Percentiles rank a stretch among this genome's conserved stretches.
Evolutionary conservation across 2,797 vertebrate species (phyloP).

Genomic region (Phrynocephalus vlangalii): DNA sequence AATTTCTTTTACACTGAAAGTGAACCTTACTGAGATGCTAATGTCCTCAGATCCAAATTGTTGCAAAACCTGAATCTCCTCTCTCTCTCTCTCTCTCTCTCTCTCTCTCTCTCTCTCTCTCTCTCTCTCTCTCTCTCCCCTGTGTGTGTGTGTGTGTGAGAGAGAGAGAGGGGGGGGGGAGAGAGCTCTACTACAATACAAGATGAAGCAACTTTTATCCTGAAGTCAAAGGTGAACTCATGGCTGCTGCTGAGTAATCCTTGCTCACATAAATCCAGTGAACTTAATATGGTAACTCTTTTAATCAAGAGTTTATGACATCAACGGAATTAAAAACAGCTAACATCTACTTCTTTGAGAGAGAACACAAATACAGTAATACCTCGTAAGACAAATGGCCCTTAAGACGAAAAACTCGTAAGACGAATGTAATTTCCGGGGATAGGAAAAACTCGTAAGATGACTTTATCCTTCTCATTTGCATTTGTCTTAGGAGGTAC

Average conservation of each 20-base stretch:
- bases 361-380: background rate
- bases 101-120: background rate
- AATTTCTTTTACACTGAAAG: slow-evolving; percentile 8
- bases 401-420: too few species aligned
- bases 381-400: too few species aligned
- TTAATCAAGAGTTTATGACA: slow-evolving; percentile 5
- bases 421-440: too few species aligned
- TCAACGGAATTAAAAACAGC: background rate
- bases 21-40: slow-evolving; percentile 11
- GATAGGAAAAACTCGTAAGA: too few species aligned
- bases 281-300: background rate
- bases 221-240: slow-evolving; percentile 16
- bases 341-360: background rate
- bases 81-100: background rate
- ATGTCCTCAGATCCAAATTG: background rate
- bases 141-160: too few species aligned
- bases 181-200: background rate
- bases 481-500: too few species aligned
- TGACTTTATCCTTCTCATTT: too few species aligned
- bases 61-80: background rate
- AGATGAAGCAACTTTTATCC: background rate
- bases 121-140: background rate
- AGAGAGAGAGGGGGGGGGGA: too few species aligned
- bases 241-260: background rate
- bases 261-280: slow-evolving; percentile 24